Base-by-base conservation (phyloP, 2,888 invertebrate species). In the Acleris cristana region DNA sequence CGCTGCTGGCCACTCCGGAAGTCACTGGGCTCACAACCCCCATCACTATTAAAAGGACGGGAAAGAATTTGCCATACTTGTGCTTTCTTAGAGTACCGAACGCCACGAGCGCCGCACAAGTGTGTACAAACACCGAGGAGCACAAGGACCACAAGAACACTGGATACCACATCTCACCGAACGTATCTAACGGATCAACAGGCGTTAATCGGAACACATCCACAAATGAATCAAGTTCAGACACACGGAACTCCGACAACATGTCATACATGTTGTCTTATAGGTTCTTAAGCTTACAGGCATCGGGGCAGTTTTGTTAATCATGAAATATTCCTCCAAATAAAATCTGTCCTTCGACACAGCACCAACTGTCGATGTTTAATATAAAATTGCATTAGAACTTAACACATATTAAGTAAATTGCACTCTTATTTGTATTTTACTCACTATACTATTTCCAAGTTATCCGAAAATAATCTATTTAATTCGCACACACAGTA, bases 121-220 rank as follows among this genome's bases (percentile, higher is more conserved):
- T 96, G 88, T 99, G 98, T 74, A 99, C 97, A 84, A 98, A 95
- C 80, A 98, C 95, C 60, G 98, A 99, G 16, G 98, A 98, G 86
- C 98, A 97, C 81, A 99, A 93, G 69, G 98, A 97, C 98, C 98
- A 99, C 80, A 99, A 93, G 92, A 99, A 99, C 85, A 99, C 96
- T 84, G 98, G 97, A 88, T 98, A 98, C 98, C 98, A 99, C 97
- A 99, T 99, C 90, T 98, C 98, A 93, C 95, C 93, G 94, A 97
- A 95, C 70, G 95, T 95, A 84, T 95, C 94, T 74, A 96, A 91
- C 66, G 94, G 94, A 79, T 94, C 94, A 73, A 94, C 94, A 70
- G 95, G 93, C 71, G 95, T 94, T 74, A 96, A 88, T 74, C 94
- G 95, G 78, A 96, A 93, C 81, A 96, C 95, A 92, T 95, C 94